Evolutionary conservation across 2,797 vertebrate genomes (phyloP).

Genomic region (Rhinophrynus dorsalis): DNA sequence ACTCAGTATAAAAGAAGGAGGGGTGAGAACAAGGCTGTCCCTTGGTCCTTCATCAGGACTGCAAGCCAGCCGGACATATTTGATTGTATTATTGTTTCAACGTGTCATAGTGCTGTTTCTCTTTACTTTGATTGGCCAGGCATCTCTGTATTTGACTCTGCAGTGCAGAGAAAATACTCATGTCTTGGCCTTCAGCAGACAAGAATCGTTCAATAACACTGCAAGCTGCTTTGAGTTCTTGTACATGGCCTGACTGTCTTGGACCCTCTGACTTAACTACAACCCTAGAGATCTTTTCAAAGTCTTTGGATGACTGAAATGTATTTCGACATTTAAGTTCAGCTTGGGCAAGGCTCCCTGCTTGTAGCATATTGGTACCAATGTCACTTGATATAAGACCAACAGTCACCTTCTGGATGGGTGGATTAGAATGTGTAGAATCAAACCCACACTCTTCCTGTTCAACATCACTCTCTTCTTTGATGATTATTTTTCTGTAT

Average conservation of each 20-base stretch:
- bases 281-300: background rate
- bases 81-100: too few species aligned
- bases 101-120: too few species aligned
- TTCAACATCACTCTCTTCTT: slow-evolving; percentile 26
- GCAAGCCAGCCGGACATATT: too few species aligned
- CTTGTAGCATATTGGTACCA: background rate
- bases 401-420: slow-evolving; percentile 11
- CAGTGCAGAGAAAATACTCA: slow-evolving; percentile 37
- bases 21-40: too few species aligned
- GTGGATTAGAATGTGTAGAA: background rate
- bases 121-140: slow-evolving; percentile 1
- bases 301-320: background rate
- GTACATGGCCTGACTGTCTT: background rate
- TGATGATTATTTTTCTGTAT: slow-evolving; percentile 10
- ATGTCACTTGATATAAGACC: background rate
- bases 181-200: slow-evolving; percentile 27
- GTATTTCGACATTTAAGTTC: background rate
- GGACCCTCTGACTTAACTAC: slow-evolving; percentile 15
- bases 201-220: slow-evolving; percentile 27
- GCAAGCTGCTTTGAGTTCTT: slow-evolving; percentile 37
- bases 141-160: slow-evolving; percentile 34
- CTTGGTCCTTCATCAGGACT: too few species aligned
- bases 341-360: background rate
- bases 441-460: slow-evolving; percentile 3
- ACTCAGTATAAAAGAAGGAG: too few species aligned